phyloP scores from a whole-genome alignment of 2,888 invertebrate genomes.

The Gerosis bhagava region DNA sequence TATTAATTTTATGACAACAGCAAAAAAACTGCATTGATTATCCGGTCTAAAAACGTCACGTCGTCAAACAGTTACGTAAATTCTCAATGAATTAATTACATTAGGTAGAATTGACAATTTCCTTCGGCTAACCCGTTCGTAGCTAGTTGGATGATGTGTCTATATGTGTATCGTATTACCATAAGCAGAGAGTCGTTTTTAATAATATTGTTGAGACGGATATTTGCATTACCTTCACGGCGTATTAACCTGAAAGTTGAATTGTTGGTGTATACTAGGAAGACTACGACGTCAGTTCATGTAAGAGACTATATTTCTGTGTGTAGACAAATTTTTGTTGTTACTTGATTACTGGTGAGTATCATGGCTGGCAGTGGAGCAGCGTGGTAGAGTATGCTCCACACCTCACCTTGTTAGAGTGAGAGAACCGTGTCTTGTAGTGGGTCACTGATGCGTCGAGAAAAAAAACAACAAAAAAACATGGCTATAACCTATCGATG shows the following conservation, averaged over 20 bases:
- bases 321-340: too few species aligned
- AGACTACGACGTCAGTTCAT: too few species aligned
- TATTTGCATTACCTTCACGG: conserved; percentile 26
- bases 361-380: too few species aligned
- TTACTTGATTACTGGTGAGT: too few species aligned
- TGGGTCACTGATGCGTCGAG: too few species aligned
- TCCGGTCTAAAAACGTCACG: conserved; percentile 24
- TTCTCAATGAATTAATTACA: conserved; percentile 21
- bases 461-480: too few species aligned
- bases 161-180: conserved; percentile 14
- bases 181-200: conserved; percentile 18
- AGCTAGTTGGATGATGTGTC: conserved; percentile 14
- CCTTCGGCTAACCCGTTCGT: conserved; percentile 19
- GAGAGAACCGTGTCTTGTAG: too few species aligned
- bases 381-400: too few species aligned
- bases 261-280: conserved; percentile 29
- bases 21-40: conserved; percentile 15
- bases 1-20: conserved; percentile 15
- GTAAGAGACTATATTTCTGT: too few species aligned
- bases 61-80: conserved; percentile 22
- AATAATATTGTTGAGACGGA: conserved; percentile 12
- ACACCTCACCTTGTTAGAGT: too few species aligned
- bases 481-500: too few species aligned
- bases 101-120: conserved; percentile 25
- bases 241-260: conserved; percentile 39